Percentiles rank a stretch among this genome's conserved stretches.
phyloP scores from a whole-genome alignment of 2,888 invertebrate species.

The Tiliacea aurago region DNA sequence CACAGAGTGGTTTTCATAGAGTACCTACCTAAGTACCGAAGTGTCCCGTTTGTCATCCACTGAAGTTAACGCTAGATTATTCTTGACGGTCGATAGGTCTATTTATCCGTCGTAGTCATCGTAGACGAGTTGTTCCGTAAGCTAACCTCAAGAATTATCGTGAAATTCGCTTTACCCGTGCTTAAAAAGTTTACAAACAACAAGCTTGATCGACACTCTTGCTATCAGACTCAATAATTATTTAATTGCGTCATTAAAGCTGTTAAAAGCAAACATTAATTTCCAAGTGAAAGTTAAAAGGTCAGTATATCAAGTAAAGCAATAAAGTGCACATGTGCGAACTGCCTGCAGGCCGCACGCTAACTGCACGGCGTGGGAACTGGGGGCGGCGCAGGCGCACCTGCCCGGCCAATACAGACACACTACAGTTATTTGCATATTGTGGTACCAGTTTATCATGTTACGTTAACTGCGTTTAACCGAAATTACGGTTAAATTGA shows the following conservation, averaged over 20 bases:
- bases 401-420: slow-evolving; percentile 25
- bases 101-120: neutral
- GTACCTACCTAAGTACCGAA: too few species aligned
- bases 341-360: slow-evolving; percentile 26
- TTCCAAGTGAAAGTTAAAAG: slow-evolving; percentile 32
- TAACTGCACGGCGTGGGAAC: slow-evolving; percentile 58
- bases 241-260: neutral
- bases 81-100: neutral
- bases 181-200: too few species aligned
- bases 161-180: neutral
- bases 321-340: slow-evolving; percentile 50
- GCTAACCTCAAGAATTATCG: neutral
- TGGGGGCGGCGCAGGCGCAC: slow-evolving; percentile 45
- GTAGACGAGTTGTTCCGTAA: neutral
- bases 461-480: neutral
- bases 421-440: slow-evolving; percentile 45
- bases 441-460: slow-evolving; percentile 1
- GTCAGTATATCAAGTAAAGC: slow-evolving; percentile 8
- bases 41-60: neutral
- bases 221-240: neutral
- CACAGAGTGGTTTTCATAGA: neutral
- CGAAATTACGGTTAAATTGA: neutral
- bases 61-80: neutral
- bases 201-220: neutral
- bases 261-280: neutral